A percentile compares a stretch with the other conserved stretches of the same genome.
Evolutionary conservation across 2,113 vertebrate genomes (phyloP).

Genomic region (Brienomyrus brachyistius): DNA sequence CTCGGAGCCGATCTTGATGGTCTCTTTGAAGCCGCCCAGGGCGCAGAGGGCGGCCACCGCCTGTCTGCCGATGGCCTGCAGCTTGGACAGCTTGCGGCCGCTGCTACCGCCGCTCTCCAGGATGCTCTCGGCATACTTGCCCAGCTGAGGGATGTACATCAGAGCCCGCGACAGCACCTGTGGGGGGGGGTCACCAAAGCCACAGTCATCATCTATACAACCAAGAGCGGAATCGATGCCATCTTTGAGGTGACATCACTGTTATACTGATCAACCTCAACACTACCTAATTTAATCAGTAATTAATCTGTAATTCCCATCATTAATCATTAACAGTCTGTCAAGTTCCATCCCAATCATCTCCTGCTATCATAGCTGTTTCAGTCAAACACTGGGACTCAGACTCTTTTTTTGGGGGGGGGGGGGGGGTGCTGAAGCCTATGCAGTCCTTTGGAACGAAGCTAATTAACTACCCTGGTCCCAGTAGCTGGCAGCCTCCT

Average conservation of each 20-base stretch:
- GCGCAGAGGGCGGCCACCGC: slow-evolving; percentile 93
- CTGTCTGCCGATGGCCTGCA: slow-evolving; percentile 89
- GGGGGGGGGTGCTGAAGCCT: background rate
- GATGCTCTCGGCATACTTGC: slow-evolving; percentile 92
- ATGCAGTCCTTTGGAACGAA: background rate
- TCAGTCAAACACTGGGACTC: background rate
- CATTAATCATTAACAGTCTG: background rate
- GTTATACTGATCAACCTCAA: background rate
- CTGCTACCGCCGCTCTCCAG: slow-evolving; percentile 90
- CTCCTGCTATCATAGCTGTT: background rate
- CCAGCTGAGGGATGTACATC: slow-evolving; percentile 95
- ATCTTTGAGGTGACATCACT: background rate
- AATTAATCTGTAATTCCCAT: background rate
- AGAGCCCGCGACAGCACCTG: slow-evolving; percentile 90
- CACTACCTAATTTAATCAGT: background rate
- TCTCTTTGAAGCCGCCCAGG: slow-evolving; percentile 95
- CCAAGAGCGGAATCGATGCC: background rate
- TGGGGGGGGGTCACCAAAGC: background rate
- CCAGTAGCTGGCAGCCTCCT: background rate
- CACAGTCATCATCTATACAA: background rate
- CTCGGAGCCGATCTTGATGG: slow-evolving; percentile 97
- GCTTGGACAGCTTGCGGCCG: slow-evolving; percentile 83
- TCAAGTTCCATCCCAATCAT: background rate
- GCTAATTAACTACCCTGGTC: background rate
- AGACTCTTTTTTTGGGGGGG: background rate